Evolutionary conservation across 2,888 invertebrate species (phyloP), one percentile per base, ranked within the genome.

Genomic region (Bombyx huttoni): DNA sequence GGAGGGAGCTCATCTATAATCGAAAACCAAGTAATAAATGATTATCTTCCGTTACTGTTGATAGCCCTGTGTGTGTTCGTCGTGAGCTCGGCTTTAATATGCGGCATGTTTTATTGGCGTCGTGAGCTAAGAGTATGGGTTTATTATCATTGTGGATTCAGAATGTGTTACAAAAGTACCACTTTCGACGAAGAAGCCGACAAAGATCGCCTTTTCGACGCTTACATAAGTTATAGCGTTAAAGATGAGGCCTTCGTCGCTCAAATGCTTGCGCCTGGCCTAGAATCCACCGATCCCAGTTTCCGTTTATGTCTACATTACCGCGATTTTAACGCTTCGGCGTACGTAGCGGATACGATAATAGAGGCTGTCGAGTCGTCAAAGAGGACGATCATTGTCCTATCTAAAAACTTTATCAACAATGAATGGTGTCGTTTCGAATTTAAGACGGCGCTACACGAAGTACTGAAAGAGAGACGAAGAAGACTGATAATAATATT

Each of bases 401-500:
- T 98, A 54, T 97, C 97, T 13, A 95, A 95, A 79, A 96, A 96
- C 87, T 98, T 98, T 85, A 91, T 98, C 58, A 94, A 96, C 84
- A 96, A 96, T 81, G 98, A 98, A 87, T 98, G 98, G 98, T 94
- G 95, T 67, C 91, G 95, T 62, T 96, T 97, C 78, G 98, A 98
- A 84, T 97, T 98, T 81, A 96, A 97, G 88, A 94, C 95, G 66
- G 97, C 97, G 34, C 91, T 98, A 52, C 96, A 95, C 75, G 96
- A 97, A 83, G 94, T 96, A 68, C 91, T 97, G 63, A 95, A 95
- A 87, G 94, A 94, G 83, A 91, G 94, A 72, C 92, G 94, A 74
- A 93, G 95, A 74, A 93, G 95, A 78, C 91, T 98, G 68, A 95
- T 99, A 67, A 94, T 98, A 73, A 92, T 98, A 64, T 90, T 98